Conservation (phyloP, 2,797 vertebrate genomes). For the Myotis vivesi region DNA sequence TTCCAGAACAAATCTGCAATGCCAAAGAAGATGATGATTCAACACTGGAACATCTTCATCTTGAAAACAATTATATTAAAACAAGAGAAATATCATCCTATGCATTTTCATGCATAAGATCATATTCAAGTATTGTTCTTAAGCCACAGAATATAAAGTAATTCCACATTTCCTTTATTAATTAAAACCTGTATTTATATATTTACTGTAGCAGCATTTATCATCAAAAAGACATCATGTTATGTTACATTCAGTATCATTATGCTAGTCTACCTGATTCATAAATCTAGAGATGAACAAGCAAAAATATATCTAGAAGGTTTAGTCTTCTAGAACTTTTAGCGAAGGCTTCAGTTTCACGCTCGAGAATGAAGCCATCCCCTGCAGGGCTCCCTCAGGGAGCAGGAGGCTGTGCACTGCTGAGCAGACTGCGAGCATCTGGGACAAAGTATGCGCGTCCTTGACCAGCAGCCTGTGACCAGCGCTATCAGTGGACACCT, state of each 20-base stretch:
- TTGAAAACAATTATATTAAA: constrained; percentile 95
- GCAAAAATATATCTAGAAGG: neutral
- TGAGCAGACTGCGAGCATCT: neutral
- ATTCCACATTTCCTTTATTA: constrained; percentile 37
- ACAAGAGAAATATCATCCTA: constrained; percentile 88
- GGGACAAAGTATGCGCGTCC: neutral
- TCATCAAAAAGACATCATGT: constrained; percentile 9
- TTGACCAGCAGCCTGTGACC: neutral
- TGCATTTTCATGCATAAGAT: constrained; percentile 93
- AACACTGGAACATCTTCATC: constrained; percentile 90
- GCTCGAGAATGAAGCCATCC: neutral
- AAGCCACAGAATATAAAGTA: constrained; percentile 92
- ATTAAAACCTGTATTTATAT: constrained; percentile 39
- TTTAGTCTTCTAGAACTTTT: neutral
- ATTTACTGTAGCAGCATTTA: constrained; percentile 31
- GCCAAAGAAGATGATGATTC: constrained; percentile 86
- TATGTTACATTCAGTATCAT: neutral
- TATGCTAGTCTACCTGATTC: neutral
- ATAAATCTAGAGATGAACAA: neutral
- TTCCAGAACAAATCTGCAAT: constrained; percentile 91
- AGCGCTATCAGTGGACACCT: neutral
- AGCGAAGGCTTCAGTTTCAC: neutral
- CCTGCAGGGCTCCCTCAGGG: neutral
- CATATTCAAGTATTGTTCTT: constrained; percentile 92
- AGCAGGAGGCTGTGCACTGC: neutral